Evolutionary conservation across 2,888 invertebrate genomes (phyloP), one percentile per base, ranked within the genome.

Genomic region (Protodeltote pygarga): DNA sequence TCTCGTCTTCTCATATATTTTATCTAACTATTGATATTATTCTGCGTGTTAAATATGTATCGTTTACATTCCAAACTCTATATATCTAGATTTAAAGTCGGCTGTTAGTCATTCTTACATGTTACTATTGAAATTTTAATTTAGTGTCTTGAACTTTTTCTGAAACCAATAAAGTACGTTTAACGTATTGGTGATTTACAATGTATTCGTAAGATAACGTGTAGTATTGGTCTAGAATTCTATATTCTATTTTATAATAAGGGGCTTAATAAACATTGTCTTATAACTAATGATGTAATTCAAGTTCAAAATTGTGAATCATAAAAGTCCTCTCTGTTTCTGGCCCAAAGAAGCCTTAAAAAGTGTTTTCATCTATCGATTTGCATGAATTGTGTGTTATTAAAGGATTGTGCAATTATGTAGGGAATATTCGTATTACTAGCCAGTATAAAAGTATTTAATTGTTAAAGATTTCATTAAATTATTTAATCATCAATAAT

Each of bases 391-490:
- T 61, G 51, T 53, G 44, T 64, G 57, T 62, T 58, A 54, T 50
- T 53, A 55, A 65, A 54, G 57, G 52, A 74, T 75, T 75, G 81
- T 84, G 83, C 85, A 86, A 85, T 86, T 84, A 85, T 74, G 68
- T 86, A 85, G 82, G 58, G 60, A 65, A 64, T 75, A 77, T 65
- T 70, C 69, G 63, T 73, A 72, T 75, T 70, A 53, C 65, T 73
- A 72, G 62, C 60, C 67, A 59, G 66, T 65, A 75, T 71, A 68
- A 68, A 68, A 87, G 88, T 90, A 89, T 91, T 87, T 77, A 77
- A 87, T 66, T 86, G 87, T 90, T 89, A 79, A 82, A 75, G 68
- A 68, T 80, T 78, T 82, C 79, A 92, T 83, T 90, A 90, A 89
- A 89, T 82, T 84, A 87, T 86, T 83, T 86, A 86, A 85, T 85